Conservation (phyloP, 2,797 vertebrate species). For the Falco peregrinus region DNA sequence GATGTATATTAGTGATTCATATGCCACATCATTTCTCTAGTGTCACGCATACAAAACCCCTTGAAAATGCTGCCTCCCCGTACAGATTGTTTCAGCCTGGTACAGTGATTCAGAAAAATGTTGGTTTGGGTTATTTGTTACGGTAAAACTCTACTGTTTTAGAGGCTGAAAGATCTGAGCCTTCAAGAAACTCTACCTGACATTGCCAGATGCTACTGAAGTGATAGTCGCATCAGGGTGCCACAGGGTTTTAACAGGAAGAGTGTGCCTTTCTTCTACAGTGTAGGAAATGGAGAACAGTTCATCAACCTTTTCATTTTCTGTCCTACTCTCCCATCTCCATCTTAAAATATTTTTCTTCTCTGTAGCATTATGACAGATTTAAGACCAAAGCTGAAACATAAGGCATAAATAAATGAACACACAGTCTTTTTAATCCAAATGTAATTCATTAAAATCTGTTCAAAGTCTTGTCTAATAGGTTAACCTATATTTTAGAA, state of each 20-base stretch:
- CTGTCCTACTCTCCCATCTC: background rate
- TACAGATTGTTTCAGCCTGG: background rate
- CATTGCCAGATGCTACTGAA: background rate
- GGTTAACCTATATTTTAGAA: background rate
- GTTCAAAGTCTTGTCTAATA: background rate
- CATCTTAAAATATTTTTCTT: background rate
- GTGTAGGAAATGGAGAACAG: background rate
- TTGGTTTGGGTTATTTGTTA: conserved; percentile 2
- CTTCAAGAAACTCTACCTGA: background rate
- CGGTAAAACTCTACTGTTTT: background rate
- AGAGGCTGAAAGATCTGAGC: background rate
- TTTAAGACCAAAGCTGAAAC: conserved; percentile 19
- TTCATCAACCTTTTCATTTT: background rate
- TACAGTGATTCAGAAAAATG: background rate
- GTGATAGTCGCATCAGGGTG: background rate
- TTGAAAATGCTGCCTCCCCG: background rate
- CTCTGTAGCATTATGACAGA: background rate
- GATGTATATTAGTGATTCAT: background rate
- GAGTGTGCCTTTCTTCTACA: background rate
- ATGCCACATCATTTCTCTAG: background rate
- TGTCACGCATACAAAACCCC: background rate
- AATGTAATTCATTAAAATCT: background rate
- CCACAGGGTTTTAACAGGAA: background rate
- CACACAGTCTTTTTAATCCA: background rate
- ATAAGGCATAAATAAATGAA: conserved; percentile 1